Percentiles rank a stretch among this genome's conserved stretches.
These are phyloP conservation scores for Drepanosiphum platanoidis DNA, from an alignment of 2,888 invertebrate species.

Conservation along the genomic window DNA sequence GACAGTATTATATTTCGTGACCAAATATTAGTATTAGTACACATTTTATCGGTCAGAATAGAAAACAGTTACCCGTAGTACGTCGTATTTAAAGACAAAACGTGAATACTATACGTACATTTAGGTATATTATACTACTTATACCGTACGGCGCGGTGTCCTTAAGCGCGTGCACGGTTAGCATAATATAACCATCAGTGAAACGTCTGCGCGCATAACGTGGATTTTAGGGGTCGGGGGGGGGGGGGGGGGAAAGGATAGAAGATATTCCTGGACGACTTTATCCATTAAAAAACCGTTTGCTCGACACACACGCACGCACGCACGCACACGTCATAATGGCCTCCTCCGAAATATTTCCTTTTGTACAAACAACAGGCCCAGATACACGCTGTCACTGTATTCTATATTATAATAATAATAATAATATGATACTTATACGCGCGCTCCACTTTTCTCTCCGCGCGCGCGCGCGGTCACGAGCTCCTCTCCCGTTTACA, in stretches of 20 bases:
- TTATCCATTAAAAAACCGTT: slow-evolving; percentile 56
- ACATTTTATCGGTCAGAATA: too few species aligned
- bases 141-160: too few species aligned
- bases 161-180: background rate
- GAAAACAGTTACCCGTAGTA: too few species aligned
- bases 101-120: background rate
- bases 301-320: slow-evolving; percentile 3
- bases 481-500: slow-evolving; percentile 48
- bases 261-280: slow-evolving; percentile 31
- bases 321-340: background rate
- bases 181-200: slow-evolving; percentile 20
- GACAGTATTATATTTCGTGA: too few species aligned
- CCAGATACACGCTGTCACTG: background rate
- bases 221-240: background rate
- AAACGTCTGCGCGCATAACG: background rate
- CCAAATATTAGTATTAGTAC: too few species aligned
- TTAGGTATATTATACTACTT: background rate
- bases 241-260: background rate
- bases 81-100: background rate
- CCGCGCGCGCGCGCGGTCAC: slow-evolving; percentile 37
- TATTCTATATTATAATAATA: too few species aligned
- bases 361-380: slow-evolving; percentile 33
- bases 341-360: slow-evolving; percentile 46
- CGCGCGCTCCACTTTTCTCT: slow-evolving; percentile 27
- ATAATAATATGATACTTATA: slow-evolving; percentile 30